A percentile compares a stretch with the other conserved stretches of the same genome.
phyloP scores from a whole-genome alignment of 1,140 invertebrate genomes.

The Kradibia gibbosae region DNA sequence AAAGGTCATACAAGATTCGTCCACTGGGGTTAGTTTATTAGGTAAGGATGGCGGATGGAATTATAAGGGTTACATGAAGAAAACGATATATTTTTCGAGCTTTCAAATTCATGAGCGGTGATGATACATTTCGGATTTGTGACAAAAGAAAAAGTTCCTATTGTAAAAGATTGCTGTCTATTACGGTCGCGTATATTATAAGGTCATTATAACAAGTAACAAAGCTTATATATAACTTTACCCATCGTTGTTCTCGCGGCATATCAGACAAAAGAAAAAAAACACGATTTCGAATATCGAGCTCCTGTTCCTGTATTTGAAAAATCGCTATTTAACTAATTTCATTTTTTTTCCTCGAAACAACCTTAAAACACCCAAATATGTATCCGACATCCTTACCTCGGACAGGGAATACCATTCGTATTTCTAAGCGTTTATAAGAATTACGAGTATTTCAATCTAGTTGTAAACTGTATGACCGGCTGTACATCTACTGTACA shows the following conservation, averaged over 20 bases:
- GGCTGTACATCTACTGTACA: background rate
- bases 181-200: conserved; percentile 20
- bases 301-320: background rate
- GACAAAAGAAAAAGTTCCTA: conserved; percentile 41
- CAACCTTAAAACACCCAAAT: background rate
- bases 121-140: background rate
- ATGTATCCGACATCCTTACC: conserved; percentile 36
- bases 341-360: background rate
- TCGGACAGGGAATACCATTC: background rate
- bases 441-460: conserved; percentile 43
- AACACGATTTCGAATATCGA: conserved; percentile 8
- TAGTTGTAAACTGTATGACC: conserved; percentile 24
- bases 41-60: conserved; percentile 50
- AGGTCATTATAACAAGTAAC: background rate
- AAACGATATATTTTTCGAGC: background rate
- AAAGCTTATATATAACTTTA: conserved; percentile 9
- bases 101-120: background rate
- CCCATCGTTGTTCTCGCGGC: conserved; percentile 3
- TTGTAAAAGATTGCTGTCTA: conserved; percentile 29
- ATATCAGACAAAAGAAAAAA: conserved; percentile 5
- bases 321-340: background rate
- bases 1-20: conserved; percentile 6
- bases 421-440: conserved; percentile 44
- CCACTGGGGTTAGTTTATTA: conserved; percentile 24
- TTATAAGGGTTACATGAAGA: background rate